Percentiles rank a stretch among this genome's conserved stretches.
These are phyloP conservation scores for Lepus townsendii DNA, from an alignment of 2,797 vertebrate genomes.

Conservation along the genomic window DNA sequence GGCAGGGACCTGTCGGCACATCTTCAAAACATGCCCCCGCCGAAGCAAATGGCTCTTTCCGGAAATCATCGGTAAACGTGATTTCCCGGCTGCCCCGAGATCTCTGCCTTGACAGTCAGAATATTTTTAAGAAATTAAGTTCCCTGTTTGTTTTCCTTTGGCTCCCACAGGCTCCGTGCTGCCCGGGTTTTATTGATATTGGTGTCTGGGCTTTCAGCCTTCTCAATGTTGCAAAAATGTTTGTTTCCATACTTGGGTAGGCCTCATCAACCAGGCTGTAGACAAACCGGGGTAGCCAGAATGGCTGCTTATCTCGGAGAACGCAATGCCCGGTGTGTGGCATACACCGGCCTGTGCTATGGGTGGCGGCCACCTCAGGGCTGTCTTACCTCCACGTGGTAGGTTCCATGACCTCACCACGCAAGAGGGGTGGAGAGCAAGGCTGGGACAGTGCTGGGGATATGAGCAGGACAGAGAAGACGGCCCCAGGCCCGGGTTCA, in stretches of 20 bases:
- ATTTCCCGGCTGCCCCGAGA: constrained; percentile 51
- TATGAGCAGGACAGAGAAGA: neutral
- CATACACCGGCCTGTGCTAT: neutral
- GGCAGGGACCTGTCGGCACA: neutral
- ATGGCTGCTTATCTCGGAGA: neutral
- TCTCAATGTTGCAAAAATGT: neutral
- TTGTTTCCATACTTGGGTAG: neutral
- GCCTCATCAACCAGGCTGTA: neutral
- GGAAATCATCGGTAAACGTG: constrained; percentile 6
- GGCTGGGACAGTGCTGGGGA: neutral
- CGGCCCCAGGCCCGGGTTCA: neutral
- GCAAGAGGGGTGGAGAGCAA: neutral
- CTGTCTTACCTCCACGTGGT: neutral
- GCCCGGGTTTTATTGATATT: neutral
- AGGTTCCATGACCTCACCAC: neutral
- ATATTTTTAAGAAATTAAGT: neutral
- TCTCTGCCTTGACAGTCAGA: constrained; percentile 24
- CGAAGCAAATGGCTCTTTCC: constrained; percentile 23
- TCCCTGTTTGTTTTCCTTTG: neutral
- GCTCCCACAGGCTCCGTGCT: neutral
- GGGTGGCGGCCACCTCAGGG: neutral
- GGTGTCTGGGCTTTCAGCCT: neutral
- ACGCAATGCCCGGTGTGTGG: neutral
- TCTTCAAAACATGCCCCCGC: neutral
- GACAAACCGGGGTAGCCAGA: rapidly evolving